A percentile compares a stretch with the other conserved stretches of the same genome.
Conservation (phyloP, 2,797 vertebrate species). For the Sebastes ruberrimus region DNA sequence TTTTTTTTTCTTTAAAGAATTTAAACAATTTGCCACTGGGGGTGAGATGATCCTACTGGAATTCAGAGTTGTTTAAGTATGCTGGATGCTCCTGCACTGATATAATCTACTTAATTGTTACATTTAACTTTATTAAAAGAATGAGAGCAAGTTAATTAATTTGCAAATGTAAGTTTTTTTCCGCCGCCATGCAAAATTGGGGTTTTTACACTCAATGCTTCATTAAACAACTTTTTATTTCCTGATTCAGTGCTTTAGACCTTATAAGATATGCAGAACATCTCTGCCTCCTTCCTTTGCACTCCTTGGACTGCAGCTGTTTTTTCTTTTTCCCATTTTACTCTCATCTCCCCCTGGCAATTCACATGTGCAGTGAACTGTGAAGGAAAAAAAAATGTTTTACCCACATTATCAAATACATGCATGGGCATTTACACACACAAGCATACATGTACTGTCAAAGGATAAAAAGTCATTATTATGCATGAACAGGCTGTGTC, state of each 20-base stretch:
- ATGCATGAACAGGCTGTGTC: constrained; percentile 35
- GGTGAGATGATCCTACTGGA: not conserved
- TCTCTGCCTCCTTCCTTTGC: constrained; percentile 9
- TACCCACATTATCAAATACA: constrained; percentile 51
- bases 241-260: not conserved
- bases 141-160: not conserved
- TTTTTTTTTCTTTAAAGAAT: constrained; percentile 12
- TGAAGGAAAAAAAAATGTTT: constrained; percentile 70
- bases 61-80: not conserved
- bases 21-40: not conserved
- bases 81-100: not conserved
- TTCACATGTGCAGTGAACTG: constrained; percentile 75
- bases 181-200: not conserved
- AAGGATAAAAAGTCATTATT: constrained; percentile 42
- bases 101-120: not conserved
- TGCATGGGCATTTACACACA: constrained; percentile 52
- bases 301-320: constrained; percentile 7
- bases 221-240: constrained; percentile 29
- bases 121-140: constrained; percentile 5
- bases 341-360: constrained; percentile 64
- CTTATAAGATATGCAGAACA: not conserved
- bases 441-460: constrained; percentile 27
- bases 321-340: constrained; percentile 53
- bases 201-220: not conserved
- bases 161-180: not conserved